Evolutionary conservation across 2,888 invertebrate species (phyloP).

Genomic region (Isotomurus palustris): DNA sequence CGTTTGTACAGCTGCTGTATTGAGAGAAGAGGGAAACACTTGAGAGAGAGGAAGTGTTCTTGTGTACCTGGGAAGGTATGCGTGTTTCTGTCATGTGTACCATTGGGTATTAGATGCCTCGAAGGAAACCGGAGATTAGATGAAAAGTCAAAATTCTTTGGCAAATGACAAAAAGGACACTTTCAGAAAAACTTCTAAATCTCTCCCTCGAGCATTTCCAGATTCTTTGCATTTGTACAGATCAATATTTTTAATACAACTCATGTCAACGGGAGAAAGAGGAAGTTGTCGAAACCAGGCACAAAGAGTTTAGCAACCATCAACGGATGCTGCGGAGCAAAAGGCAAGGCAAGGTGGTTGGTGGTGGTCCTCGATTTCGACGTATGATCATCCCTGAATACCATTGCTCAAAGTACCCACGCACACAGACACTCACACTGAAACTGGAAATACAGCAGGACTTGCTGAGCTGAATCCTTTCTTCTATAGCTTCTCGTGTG

Average conservation of each 20-base stretch:
- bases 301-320: slow-evolving; percentile 9
- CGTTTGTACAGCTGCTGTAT: too few relatives aligned
- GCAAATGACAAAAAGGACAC: slow-evolving; percentile 14
- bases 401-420: not conserved
- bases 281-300: slow-evolving; percentile 18
- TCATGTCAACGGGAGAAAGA: slow-evolving; percentile 14
- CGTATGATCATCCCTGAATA: too few relatives aligned
- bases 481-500: too few relatives aligned
- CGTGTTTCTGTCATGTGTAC: too few relatives aligned
- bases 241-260: slow-evolving; percentile 19
- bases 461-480: not conserved
- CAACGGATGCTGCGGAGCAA: not conserved
- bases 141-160: slow-evolving; percentile 16
- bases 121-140: slow-evolving; percentile 17
- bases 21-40: too few relatives aligned
- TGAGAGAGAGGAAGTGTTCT: too few relatives aligned
- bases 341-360: too few relatives aligned
- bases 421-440: not conserved
- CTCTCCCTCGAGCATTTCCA: slow-evolving; percentile 11
- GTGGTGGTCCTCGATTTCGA: too few relatives aligned
- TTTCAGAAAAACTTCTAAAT: slow-evolving; percentile 16
- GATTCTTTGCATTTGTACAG: slow-evolving; percentile 11
- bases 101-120: slow-evolving; percentile 4
- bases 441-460: not conserved
- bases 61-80: not conserved